Evolutionary conservation across 2,888 invertebrate genomes (phyloP).

Genomic region (Tiphia femorata): DNA sequence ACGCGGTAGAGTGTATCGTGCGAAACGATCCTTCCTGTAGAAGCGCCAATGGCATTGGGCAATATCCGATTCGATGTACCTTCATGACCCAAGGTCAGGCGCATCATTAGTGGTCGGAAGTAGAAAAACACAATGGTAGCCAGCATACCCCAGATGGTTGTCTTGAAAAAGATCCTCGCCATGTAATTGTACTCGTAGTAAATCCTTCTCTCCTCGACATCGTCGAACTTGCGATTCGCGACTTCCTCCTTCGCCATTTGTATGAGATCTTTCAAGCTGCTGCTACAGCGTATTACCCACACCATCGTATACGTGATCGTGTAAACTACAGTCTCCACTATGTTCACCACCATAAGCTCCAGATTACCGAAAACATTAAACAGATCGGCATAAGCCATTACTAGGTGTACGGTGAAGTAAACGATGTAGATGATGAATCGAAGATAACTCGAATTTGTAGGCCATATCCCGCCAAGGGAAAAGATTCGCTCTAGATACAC

Average conservation of each 20-base stretch:
- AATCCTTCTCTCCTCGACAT: constrained; percentile 26
- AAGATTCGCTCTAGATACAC: constrained; percentile 22
- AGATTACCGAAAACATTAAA: constrained; percentile 29
- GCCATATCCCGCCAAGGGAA: constrained; percentile 34
- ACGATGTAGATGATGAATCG: constrained; percentile 26
- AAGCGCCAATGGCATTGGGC: no score
- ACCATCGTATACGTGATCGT: constrained; percentile 28
- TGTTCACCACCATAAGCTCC: constrained; percentile 34
- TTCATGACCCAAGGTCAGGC: no score
- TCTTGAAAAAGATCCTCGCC: constrained; percentile 21
- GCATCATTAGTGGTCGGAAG: constrained; percentile 27
- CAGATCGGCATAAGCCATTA: constrained; percentile 29
- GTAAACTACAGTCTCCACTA: constrained; percentile 30
- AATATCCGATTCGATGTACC: no score
- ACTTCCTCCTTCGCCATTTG: constrained; percentile 14
- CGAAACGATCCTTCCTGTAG: no score
- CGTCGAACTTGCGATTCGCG: constrained; percentile 16
- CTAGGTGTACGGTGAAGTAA: constrained; percentile 24
- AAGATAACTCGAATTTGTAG: constrained; percentile 22
- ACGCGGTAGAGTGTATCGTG: no score
- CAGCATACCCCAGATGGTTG: constrained; percentile 13
- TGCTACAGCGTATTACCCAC: constrained; percentile 28
- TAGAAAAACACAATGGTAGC: constrained; percentile 20
- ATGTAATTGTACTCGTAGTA: constrained; percentile 26
- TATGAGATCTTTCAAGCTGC: constrained; percentile 21